Evolutionary conservation across 1,140 invertebrate species (phyloP).

Genomic region (Copidosoma floridanum): DNA sequence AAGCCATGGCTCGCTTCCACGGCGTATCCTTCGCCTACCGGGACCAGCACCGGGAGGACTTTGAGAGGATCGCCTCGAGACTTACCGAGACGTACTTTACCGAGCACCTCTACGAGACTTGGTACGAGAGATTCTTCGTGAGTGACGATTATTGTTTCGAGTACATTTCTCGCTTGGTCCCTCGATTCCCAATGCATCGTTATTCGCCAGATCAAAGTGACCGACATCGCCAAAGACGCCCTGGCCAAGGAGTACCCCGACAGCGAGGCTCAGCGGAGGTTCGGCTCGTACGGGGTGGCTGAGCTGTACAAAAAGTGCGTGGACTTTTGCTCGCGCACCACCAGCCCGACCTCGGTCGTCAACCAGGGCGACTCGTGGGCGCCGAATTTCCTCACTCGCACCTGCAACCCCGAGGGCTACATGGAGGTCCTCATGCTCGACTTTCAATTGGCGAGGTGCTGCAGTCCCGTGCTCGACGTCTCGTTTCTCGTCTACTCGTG

Average conservation of each 20-base stretch:
- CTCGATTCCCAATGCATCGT: too few relatives aligned
- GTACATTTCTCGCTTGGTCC: too few relatives aligned
- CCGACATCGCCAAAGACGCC: constrained; percentile 55
- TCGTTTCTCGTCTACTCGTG: constrained; percentile 66
- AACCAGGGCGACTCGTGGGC: constrained; percentile 73
- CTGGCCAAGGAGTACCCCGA: constrained; percentile 63
- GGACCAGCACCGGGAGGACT: constrained; percentile 62
- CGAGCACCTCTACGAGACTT: constrained; percentile 56
- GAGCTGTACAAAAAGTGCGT: constrained; percentile 38
- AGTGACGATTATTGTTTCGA: too few relatives aligned
- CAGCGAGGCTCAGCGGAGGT: constrained; percentile 59
- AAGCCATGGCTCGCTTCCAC: constrained; percentile 67
- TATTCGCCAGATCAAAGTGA: background rate
- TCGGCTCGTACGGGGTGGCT: constrained; percentile 39
- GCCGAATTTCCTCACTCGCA: constrained; percentile 68
- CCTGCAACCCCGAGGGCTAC: constrained; percentile 41
- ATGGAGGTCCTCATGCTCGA: constrained; percentile 65
- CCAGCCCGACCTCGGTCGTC: constrained; percentile 57
- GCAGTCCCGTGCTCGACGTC: constrained; percentile 63
- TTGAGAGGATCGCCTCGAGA: constrained; percentile 49
- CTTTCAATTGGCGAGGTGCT: constrained; percentile 66
- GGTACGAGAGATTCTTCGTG: constrained; percentile 65
- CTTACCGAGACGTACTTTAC: constrained; percentile 62
- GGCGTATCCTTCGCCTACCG: constrained; percentile 67
- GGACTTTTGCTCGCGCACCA: constrained; percentile 32